Conservation (phyloP, 2,888 invertebrate species). For the Heteropelma amictum region DNA sequence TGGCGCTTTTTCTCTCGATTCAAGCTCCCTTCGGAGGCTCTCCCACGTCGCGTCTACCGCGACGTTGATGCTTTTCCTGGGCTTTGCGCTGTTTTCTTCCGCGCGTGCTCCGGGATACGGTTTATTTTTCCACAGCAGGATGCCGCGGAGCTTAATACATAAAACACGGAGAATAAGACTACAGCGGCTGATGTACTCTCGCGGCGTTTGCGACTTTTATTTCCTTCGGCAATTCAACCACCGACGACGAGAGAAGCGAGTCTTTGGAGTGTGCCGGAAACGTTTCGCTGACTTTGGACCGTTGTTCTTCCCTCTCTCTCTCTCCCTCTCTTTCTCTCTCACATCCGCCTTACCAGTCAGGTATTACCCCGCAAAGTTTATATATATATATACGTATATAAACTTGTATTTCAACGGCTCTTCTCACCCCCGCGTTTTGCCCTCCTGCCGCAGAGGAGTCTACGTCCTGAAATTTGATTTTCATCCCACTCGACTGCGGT, state of each 20-base stretch:
- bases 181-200: neutral
- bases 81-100: slow-evolving; percentile 35
- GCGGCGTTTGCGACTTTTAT: slow-evolving; percentile 38
- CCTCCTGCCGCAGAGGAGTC: too few species aligned
- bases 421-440: too few species aligned
- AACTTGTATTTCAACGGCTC: too few species aligned
- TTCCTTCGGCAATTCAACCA: slow-evolving; percentile 38
- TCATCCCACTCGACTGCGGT: too few species aligned
- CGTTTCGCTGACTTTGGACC: slow-evolving; percentile 36
- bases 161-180: slow-evolving; percentile 25
- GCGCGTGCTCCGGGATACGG: slow-evolving; percentile 15
- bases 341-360: too few species aligned
- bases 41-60: too few species aligned
- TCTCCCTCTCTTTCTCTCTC: too few species aligned
- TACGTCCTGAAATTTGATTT: too few species aligned
- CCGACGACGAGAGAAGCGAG: slow-evolving; percentile 17
- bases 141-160: slow-evolving; percentile 24
- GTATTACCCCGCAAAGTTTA: too few species aligned
- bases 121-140: slow-evolving; percentile 52
- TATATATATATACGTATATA: too few species aligned
- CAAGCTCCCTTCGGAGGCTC: slow-evolving; percentile 19
- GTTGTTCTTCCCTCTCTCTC: slow-evolving; percentile 40
- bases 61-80: slow-evolving; percentile 43
- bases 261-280: slow-evolving; percentile 23
- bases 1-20: slow-evolving; percentile 44